phyloP scores from a whole-genome alignment of 2,888 invertebrate genomes.

The Sphinx pinastri region DNA sequence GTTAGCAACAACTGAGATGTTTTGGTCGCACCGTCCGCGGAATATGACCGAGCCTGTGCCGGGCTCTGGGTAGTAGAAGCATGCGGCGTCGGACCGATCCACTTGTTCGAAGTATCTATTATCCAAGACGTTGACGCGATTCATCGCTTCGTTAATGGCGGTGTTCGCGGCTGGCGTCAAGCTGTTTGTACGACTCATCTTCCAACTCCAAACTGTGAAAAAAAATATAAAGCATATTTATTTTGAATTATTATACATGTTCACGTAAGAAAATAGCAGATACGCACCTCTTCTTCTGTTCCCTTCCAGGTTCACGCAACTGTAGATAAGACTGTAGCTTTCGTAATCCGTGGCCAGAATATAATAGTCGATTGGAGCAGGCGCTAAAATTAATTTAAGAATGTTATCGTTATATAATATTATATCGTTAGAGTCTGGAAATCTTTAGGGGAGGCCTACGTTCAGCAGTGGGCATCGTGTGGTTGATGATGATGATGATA shows the following conservation, averaged over 20 bases:
- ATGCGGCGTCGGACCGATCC: conserved; percentile 36
- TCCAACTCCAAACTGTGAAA: conserved; percentile 54
- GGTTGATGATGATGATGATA: too few relatives aligned
- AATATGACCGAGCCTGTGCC: conserved; percentile 41
- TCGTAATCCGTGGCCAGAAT: conserved; percentile 81
- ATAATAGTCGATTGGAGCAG: conserved; percentile 41
- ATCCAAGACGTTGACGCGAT: conserved; percentile 46
- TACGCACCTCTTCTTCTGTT: conserved; percentile 26
- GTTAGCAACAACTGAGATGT: conserved; percentile 44
- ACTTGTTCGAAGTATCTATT: conserved; percentile 45
- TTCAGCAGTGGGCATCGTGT: too few relatives aligned
- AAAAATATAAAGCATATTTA: conserved; percentile 14
- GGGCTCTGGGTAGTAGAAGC: conserved; percentile 48
- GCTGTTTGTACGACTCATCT: conserved; percentile 52
- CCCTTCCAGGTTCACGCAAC: conserved; percentile 20
- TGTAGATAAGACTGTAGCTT: conserved; percentile 21
- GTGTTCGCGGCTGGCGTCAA: conserved; percentile 36
- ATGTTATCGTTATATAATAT: neutral
- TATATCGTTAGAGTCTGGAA: too few relatives aligned
- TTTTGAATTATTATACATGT: conserved; percentile 42
- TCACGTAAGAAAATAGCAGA: neutral
- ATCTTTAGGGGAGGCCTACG: too few relatives aligned
- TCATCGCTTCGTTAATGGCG: conserved; percentile 43
- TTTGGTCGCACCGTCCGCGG: conserved; percentile 52
- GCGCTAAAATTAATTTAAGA: conserved; percentile 35